Base-by-base conservation (phyloP, 1,140 invertebrate species). In the Stratiolaelaps scimitus region DNA sequence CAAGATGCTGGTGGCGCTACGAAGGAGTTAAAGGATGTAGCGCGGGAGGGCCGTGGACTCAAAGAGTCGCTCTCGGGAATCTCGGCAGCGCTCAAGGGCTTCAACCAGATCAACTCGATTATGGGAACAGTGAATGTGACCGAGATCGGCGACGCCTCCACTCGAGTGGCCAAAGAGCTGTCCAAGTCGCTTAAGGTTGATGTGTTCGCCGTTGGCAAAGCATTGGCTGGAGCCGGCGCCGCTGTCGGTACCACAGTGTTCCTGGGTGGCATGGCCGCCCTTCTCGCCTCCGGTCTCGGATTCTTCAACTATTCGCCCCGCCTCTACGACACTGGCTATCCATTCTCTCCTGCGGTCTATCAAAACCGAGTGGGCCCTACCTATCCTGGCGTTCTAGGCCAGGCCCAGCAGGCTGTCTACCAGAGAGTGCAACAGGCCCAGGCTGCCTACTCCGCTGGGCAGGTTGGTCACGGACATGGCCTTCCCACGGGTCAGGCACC, bases 231-330 rank as follows among this genome's bases (percentile, higher is more conserved):
- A 26, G 53, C 53, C 10, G 53, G 53, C 1, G 53, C 53, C 4
- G 53, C 53, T 26, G 53, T 60, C 2, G 53, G 53, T 23, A 60
- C 53, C 15, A 60, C 53, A 20, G 53, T 60, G 15, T 60, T 60
- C 23, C 53, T 60, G 15, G 23, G 53, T 10, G 53, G 53, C 4
- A 60, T 60, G 53, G 53, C 53, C 15, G 53, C 53, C 26, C 53
- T 60, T 34, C 23, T 60, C 13, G 53, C 53, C 15, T 19, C 53
- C 23, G 53, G 53, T 60, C 53, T 60, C 23, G 53, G 53, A 2
- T 60, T 60, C 23, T 60, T 60, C 53, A 60, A 60, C 53, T 60
- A 60, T 60, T 60, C 53, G 15, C 53, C 53, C 15, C 26, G 34
- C 6, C 23, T 60, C 2, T 60, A 60, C 53, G 53, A 60, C 4